phyloP scores from a whole-genome alignment of 1,140 invertebrate genomes.

The Lamellibrachia luymesi region DNA sequence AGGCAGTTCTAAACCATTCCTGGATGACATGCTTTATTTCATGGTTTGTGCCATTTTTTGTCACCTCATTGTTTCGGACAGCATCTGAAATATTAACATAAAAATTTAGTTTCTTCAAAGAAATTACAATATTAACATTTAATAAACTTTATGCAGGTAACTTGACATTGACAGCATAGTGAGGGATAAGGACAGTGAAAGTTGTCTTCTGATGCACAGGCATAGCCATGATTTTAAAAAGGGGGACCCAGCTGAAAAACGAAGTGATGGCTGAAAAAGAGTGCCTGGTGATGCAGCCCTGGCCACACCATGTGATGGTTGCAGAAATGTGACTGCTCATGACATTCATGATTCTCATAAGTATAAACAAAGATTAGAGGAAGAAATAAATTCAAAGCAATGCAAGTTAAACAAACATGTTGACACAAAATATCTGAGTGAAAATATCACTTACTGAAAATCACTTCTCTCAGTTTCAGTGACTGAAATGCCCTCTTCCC shows the following conservation, averaged over 20 bases:
- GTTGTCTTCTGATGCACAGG: background rate
- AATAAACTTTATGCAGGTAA: background rate
- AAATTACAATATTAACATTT: background rate
- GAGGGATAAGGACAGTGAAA: background rate
- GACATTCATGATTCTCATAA: background rate
- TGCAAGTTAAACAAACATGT: background rate
- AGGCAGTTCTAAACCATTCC: background rate
- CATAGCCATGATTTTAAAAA: background rate
- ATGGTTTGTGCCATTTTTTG: background rate
- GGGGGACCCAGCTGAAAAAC: background rate
- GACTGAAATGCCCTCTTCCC: background rate
- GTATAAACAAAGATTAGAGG: background rate
- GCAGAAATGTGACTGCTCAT: background rate
- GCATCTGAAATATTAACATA: slow-evolving; percentile 16
- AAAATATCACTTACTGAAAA: background rate
- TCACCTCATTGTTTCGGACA: background rate
- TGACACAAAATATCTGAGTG: background rate
- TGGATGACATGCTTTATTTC: background rate
- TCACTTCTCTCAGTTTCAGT: background rate
- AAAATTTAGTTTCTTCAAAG: too few species aligned
- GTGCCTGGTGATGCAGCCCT: background rate
- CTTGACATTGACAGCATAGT: background rate
- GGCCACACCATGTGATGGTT: background rate
- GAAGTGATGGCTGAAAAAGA: background rate
- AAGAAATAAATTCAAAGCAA: background rate